Base-by-base conservation (phyloP, 2,888 invertebrate species). In the Isoperla grammatica region DNA sequence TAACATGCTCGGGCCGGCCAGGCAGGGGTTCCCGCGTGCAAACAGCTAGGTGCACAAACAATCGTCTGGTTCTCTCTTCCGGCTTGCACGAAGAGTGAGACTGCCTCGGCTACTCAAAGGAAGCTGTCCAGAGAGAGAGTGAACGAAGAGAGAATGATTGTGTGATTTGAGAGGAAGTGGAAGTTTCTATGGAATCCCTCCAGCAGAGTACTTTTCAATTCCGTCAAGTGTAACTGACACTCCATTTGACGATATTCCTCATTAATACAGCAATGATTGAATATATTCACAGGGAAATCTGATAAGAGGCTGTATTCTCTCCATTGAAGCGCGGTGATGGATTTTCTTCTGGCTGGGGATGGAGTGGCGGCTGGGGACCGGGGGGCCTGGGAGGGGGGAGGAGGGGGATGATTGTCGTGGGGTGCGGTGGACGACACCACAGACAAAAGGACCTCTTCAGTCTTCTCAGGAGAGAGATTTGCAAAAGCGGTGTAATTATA, bases 211-310 rank as follows among this genome's bases (percentile, higher is more conserved):
- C 61, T 61, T 61, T 59, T 56, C 61, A 58, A 58, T 59, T 29
- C 53, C 57, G 59, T 59, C 63, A 63, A 63, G 61, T 63, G 63
- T 61, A 61, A 59, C 63, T 63, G 63, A 63, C 63, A 63, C 63
- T 59, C 63, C 63, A 63, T 63, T 63, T 63, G 61, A 61, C 54
- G 63, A 63, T 63, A 61, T 62, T 60, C 61, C 61, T 63, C 63
- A 61, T 63, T 63, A 63, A 63, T 63, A 53, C 12, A 50, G 60
- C 59, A 61, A 61, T 63, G 63, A 63, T 63, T 63, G 63, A 63
- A 63, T 63, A 62, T 62, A 63, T 63, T 63, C 61, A 59, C 56
- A 37, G 20, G 53, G 61, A 54, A 61, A 63, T 63, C 63, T 61
- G 63, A 63, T 63, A 63, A 61, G 59, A 55, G 55, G 35, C 54